Percentiles rank a stretch among this genome's conserved stretches.
Evolutionary conservation across 2,888 invertebrate species (phyloP).

Genomic region (Bibio marci): DNA sequence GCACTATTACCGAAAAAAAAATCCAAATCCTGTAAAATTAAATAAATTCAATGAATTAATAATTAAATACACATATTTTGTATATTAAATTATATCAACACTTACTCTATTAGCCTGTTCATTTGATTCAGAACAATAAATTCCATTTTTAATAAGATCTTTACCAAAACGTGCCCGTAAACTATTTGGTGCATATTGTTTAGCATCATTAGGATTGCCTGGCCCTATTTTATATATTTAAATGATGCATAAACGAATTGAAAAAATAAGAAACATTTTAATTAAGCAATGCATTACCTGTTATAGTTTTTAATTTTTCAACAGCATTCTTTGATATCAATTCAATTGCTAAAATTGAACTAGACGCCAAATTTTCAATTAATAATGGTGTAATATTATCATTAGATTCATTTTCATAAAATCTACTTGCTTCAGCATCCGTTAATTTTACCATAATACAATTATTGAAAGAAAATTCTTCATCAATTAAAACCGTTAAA

Average conservation of each 20-base stretch:
- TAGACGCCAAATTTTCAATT: conserved; percentile 6
- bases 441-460: conserved; percentile 55
- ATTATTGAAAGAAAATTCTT: conserved; percentile 43
- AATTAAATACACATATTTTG: conserved; percentile 3
- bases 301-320: conserved; percentile 19
- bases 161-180: conserved; percentile 49
- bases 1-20: conserved; percentile 55
- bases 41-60: conserved; percentile 4
- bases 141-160: conserved; percentile 47
- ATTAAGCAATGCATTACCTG: conserved; percentile 8
- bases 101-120: conserved; percentile 36
- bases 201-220: conserved; percentile 40
- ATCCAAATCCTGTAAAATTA: conserved; percentile 33
- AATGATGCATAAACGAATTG: conserved; percentile 37
- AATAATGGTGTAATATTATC: conserved; percentile 44
- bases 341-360: conserved; percentile 22
- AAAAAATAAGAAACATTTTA: not conserved
- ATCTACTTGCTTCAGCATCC: conserved; percentile 42
- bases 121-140: conserved; percentile 43
- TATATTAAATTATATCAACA: conserved; percentile 1
- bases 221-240: conserved; percentile 36
- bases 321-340: conserved; percentile 23
- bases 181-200: conserved; percentile 33
- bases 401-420: conserved; percentile 40
- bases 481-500: conserved; percentile 43